A percentile compares a stretch with the other conserved stretches of the same genome.
These are phyloP conservation scores for Eurosta solidaginis DNA, from an alignment of 1,140 invertebrate genomes.

Conservation along the genomic window DNA sequence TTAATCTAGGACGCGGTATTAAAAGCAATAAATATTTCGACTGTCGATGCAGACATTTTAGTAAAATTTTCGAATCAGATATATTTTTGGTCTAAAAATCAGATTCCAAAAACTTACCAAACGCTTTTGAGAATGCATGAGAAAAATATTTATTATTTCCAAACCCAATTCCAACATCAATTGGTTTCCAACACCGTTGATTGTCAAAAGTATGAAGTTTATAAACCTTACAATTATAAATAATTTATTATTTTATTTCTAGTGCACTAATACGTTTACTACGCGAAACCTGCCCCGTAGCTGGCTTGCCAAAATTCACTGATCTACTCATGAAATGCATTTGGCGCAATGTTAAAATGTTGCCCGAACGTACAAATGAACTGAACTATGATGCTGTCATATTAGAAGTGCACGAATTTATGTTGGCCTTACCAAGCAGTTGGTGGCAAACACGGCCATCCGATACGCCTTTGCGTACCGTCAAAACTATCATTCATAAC, in stretches of 20 bases:
- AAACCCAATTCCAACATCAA: no score
- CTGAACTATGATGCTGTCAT: slow-evolving; percentile 77
- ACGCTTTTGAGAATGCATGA: no score
- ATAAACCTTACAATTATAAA: neutral
- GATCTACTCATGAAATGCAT: slow-evolving; percentile 89
- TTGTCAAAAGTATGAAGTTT: no score
- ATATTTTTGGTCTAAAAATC: no score
- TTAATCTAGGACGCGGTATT: neutral
- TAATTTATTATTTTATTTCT: slow-evolving; percentile 42
- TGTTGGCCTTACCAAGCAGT: slow-evolving; percentile 73
- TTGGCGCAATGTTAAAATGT: slow-evolving; percentile 79
- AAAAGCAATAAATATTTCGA: neutral
- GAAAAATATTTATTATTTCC: no score
- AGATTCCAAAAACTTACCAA: no score
- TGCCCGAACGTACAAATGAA: slow-evolving; percentile 73
- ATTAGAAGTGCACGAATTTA: slow-evolving; percentile 76
- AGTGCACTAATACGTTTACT: slow-evolving; percentile 78
- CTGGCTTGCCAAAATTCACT: slow-evolving; percentile 69
- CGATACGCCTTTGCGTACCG: slow-evolving; percentile 80
- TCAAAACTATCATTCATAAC: slow-evolving; percentile 90
- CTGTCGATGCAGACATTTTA: no score
- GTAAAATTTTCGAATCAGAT: no score
- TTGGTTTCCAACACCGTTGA: no score
- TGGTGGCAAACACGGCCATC: slow-evolving; percentile 75
- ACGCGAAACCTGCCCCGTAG: slow-evolving; percentile 74